A percentile compares a stretch with the other conserved stretches of the same genome.
Evolutionary conservation across 2,113 vertebrate species (phyloP).

Genomic region (Pelobates fuscus): DNA sequence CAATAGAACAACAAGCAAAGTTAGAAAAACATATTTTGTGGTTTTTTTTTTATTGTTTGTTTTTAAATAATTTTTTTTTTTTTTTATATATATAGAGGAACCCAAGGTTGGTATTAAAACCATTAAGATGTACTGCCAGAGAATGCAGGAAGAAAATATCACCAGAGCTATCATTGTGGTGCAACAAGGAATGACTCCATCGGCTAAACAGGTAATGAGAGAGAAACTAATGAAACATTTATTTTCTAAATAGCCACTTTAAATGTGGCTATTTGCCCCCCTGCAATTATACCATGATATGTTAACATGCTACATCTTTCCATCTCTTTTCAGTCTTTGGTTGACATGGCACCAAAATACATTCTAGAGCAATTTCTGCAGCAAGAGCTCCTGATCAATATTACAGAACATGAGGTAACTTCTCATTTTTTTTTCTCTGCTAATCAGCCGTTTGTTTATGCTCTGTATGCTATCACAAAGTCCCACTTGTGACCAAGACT

Average conservation of each 20-base stretch:
- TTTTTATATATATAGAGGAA: slow-evolving; percentile 74
- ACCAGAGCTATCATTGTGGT: slow-evolving; percentile 93
- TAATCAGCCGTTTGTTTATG: too few species aligned
- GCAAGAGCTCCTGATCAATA: slow-evolving; percentile 96
- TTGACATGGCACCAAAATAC: slow-evolving; percentile 98
- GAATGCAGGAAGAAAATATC: slow-evolving; percentile 99
- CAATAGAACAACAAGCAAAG: too few species aligned
- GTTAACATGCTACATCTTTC: neutral
- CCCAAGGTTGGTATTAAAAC: slow-evolving; percentile 97
- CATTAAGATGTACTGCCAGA: slow-evolving; percentile 97
- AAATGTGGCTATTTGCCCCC: neutral
- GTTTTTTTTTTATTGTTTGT: neutral
- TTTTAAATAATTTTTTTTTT: neutral
- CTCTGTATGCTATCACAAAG: too few species aligned
- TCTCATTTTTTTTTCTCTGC: fast-evolving
- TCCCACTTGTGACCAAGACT: too few species aligned
- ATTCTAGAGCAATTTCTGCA: slow-evolving; percentile 96
- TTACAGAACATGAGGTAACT: slow-evolving; percentile 93
- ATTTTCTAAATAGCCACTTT: too few species aligned
- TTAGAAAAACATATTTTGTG: too few species aligned
- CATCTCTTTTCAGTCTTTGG: slow-evolving; percentile 78
- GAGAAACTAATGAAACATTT: neutral
- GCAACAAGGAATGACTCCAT: slow-evolving; percentile 97
- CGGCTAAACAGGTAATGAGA: slow-evolving; percentile 87
- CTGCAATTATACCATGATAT: too few species aligned